Evolutionary conservation across 2,797 vertebrate species (phyloP).

Genomic region (Melanotaenia pygmaea): DNA sequence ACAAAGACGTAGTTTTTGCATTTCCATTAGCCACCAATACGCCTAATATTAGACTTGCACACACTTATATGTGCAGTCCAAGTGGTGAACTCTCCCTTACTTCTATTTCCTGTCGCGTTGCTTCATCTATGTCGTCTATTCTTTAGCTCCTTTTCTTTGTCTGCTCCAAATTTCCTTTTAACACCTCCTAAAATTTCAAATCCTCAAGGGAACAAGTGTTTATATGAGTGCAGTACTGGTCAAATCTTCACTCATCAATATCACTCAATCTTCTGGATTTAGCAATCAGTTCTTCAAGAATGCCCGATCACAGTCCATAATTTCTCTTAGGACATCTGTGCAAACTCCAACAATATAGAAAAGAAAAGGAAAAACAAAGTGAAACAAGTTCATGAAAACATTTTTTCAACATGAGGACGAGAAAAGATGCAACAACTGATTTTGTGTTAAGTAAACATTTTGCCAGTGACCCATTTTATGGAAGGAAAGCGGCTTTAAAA

Average conservation of each 20-base stretch:
- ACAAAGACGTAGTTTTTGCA: slow-evolving; percentile 22
- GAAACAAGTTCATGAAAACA: slow-evolving; percentile 10
- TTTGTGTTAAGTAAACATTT: no score
- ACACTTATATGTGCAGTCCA: slow-evolving; percentile 36
- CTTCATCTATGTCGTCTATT: slow-evolving; percentile 51
- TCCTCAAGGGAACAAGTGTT: slow-evolving; percentile 36
- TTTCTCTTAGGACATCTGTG: slow-evolving; percentile 2
- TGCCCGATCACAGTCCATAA: slow-evolving; percentile 9
- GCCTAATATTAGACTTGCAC: slow-evolving; percentile 36
- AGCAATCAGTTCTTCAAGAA: slow-evolving; percentile 53
- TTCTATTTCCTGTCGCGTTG: slow-evolving; percentile 41
- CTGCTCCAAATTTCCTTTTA: slow-evolving; percentile 35
- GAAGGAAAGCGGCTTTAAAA: no score
- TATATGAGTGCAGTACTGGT: slow-evolving; percentile 55
- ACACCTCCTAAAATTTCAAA: slow-evolving; percentile 37
- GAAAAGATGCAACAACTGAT: no score
- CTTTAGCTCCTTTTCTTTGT: slow-evolving; percentile 34
- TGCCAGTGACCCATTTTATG: no score
- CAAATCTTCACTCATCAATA: slow-evolving; percentile 49
- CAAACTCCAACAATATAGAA: neutral
- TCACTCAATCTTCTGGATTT: slow-evolving; percentile 52
- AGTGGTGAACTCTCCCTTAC: slow-evolving; percentile 34
- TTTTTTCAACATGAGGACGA: neutral
- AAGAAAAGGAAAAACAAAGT: neutral
- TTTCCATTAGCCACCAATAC: slow-evolving; percentile 32